These are phyloP conservation scores for Chrysochloris asiatica DNA, from an alignment of 2,113 vertebrate genomes.

Conservation along the genomic window DNA sequence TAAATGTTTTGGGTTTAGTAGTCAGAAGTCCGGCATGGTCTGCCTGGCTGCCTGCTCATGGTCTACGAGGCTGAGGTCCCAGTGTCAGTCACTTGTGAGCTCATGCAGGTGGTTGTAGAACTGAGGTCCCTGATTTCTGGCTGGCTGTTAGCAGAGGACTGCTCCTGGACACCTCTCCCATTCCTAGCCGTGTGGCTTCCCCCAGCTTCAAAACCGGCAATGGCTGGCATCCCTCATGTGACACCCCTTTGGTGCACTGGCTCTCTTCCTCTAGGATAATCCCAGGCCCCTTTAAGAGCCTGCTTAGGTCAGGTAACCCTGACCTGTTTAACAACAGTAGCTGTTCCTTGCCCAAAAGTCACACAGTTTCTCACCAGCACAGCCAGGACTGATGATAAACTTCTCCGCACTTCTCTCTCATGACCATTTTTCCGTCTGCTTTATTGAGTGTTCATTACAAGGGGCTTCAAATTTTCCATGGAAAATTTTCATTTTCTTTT, in stretches of 20 bases:
- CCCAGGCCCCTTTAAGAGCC: neutral
- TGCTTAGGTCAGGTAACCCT: neutral
- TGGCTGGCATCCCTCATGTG: too few species aligned
- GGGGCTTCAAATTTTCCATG: too few species aligned
- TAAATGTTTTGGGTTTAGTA: neutral
- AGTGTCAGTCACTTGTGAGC: too few species aligned
- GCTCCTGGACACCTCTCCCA: neutral
- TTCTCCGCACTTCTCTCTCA: too few species aligned
- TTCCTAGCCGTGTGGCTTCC: accelerated
- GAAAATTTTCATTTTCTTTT: too few species aligned
- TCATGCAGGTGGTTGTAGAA: too few species aligned
- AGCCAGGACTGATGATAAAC: too few species aligned
- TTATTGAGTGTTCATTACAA: neutral
- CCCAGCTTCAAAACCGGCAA: neutral
- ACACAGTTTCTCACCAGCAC: too few species aligned
- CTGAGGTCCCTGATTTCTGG: neutral
- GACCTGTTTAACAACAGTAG: too few species aligned
- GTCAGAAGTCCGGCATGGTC: neutral
- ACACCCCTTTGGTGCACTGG: too few species aligned
- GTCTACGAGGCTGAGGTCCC: neutral
- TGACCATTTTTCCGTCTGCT: neutral
- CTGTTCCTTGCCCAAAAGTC: too few species aligned
- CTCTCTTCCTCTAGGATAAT: neutral
- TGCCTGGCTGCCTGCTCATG: neutral
- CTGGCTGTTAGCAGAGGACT: too few species aligned